Evolutionary conservation across 2,797 vertebrate species (phyloP).

Genomic region (Antennarius maculatus): DNA sequence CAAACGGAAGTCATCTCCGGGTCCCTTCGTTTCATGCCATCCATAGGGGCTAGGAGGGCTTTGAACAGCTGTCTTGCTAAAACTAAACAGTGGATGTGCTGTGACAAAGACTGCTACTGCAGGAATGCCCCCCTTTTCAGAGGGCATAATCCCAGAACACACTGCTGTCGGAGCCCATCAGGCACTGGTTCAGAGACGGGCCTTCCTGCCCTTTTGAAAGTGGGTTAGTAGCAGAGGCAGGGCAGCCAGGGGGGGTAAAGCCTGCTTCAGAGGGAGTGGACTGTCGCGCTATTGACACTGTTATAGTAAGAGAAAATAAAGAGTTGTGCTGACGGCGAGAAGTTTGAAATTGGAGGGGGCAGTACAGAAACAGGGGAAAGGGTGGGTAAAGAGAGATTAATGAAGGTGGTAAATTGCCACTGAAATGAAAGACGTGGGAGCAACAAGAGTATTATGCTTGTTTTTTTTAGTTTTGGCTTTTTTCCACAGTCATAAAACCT

Average conservation of each 20-base stretch:
- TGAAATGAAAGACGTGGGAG: slow-evolving; percentile 25
- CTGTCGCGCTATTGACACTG: slow-evolving; percentile 70
- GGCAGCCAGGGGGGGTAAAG: slow-evolving; percentile 56
- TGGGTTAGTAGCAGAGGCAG: slow-evolving; percentile 61
- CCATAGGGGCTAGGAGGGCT: slow-evolving; percentile 55
- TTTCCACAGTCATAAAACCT: too few species aligned
- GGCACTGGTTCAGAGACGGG: slow-evolving; percentile 73
- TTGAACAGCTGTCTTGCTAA: slow-evolving; percentile 76
- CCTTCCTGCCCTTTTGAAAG: slow-evolving; percentile 75
- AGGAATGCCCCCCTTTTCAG: slow-evolving; percentile 83
- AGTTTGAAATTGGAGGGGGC: slow-evolving; percentile 55
- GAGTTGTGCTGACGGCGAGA: slow-evolving; percentile 78
- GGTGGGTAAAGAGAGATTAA: slow-evolving; percentile 38
- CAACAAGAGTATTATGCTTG: not conserved
- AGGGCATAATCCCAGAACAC: slow-evolving; percentile 81
- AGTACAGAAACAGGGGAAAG: slow-evolving; percentile 40
- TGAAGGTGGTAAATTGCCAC: slow-evolving; percentile 46
- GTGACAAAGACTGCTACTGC: slow-evolving; percentile 68
- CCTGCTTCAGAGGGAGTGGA: slow-evolving; percentile 57
- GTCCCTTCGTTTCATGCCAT: slow-evolving; percentile 57
- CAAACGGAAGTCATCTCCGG: slow-evolving; percentile 71
- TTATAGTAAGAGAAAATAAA: slow-evolving; percentile 72
- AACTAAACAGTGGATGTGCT: slow-evolving; percentile 75
- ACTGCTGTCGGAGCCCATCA: slow-evolving; percentile 83
- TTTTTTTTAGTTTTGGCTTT: too few species aligned